Conservation (phyloP, 2,113 vertebrate species). For the Vidua macroura region DNA sequence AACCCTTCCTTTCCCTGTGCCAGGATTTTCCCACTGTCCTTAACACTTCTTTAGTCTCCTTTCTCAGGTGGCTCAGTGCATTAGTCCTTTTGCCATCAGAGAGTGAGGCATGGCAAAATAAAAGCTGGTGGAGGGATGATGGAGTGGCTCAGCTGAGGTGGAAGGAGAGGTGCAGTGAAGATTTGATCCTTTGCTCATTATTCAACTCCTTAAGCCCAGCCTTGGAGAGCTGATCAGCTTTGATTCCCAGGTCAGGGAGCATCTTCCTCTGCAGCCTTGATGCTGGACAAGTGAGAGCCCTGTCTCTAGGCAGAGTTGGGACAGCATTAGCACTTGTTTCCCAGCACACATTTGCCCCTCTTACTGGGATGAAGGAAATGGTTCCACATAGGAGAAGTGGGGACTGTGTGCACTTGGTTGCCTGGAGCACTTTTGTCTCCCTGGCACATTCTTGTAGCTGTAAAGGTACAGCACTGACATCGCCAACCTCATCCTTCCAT, state of each 20-base stretch:
- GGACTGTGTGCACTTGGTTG: rapidly evolving
- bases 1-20: background rate
- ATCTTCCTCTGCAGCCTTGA: background rate
- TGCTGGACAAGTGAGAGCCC: background rate
- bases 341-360: background rate
- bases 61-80: background rate
- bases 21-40: background rate
- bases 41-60: background rate
- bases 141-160: background rate
- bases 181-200: background rate
- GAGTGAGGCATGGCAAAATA: rapidly evolving
- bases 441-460: background rate
- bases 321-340: background rate
- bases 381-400: background rate
- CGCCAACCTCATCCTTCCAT: background rate
- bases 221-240: background rate
- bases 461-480: background rate
- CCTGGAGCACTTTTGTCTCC: background rate
- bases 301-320: background rate
- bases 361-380: background rate
- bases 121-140: background rate
- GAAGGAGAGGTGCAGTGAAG: background rate
- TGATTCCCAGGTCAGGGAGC: background rate
- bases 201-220: background rate
- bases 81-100: background rate